phyloP scores from a whole-genome alignment of 2,113 vertebrate species.

The Phrynosoma blainvillii region DNA sequence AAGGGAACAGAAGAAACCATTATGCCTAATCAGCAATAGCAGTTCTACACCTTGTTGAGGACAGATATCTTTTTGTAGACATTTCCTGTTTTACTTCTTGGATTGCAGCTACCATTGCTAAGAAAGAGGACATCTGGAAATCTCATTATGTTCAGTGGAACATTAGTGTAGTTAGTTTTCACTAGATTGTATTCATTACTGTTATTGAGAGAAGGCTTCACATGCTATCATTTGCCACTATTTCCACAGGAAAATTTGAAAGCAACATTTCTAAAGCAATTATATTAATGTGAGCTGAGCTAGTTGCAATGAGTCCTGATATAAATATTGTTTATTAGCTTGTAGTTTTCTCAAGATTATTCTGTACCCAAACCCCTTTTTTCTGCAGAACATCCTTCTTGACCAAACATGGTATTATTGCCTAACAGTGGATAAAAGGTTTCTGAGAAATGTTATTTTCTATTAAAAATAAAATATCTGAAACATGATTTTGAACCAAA shows the following conservation, averaged over 20 bases:
- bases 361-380: neutral
- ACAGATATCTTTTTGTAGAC: neutral
- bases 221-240: neutral
- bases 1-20: neutral
- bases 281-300: neutral
- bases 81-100: neutral
- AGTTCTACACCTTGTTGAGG: neutral
- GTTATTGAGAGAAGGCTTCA: neutral
- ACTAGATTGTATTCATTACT: conserved; percentile 7
- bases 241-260: conserved; percentile 15
- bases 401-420: neutral
- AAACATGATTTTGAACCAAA: conserved; percentile 16
- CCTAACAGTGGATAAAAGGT: neutral
- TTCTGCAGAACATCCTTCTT: neutral
- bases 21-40: neutral
- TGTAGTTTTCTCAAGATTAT: neutral
- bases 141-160: neutral
- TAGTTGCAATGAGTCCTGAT: conserved; percentile 20
- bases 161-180: neutral
- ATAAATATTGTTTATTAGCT: neutral
- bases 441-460: neutral
- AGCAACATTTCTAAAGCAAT: conserved; percentile 4
- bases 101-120: neutral
- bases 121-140: neutral
- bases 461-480: neutral